phyloP scores from a whole-genome alignment of 2,113 vertebrate genomes.

The Misgurnus anguillicaudatus region DNA sequence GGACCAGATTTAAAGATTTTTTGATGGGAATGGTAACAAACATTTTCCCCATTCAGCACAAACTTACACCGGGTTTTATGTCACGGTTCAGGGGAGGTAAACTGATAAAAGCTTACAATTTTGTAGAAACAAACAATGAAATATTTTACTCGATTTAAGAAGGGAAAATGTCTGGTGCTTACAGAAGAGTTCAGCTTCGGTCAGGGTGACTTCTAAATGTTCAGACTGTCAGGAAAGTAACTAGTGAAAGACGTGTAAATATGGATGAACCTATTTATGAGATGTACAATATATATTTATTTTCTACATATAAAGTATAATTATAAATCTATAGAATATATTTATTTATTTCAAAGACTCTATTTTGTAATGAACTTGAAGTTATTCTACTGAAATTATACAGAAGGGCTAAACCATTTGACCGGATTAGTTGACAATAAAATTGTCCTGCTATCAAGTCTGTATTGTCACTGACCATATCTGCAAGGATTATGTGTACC shows the following conservation, averaged over 20 bases:
- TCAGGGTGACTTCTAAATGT: slow-evolving; percentile 76
- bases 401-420: slow-evolving; percentile 57
- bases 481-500: slow-evolving; percentile 62
- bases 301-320: slow-evolving; percentile 97
- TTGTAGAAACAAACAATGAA: background rate
- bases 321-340: slow-evolving; percentile 99
- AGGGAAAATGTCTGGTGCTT: slow-evolving; percentile 47
- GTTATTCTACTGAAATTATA: slow-evolving; percentile 80
- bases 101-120: background rate
- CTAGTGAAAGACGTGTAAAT: slow-evolving; percentile 89
- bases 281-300: slow-evolving; percentile 99
- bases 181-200: slow-evolving; percentile 59
- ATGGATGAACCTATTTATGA: slow-evolving; percentile 98
- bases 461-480: slow-evolving; percentile 69
- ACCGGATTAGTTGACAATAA: slow-evolving; percentile 84
- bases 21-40: slow-evolving; percentile 23
- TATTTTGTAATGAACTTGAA: slow-evolving; percentile 85
- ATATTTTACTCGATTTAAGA: background rate
- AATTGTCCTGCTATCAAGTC: slow-evolving; percentile 84
- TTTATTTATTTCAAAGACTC: slow-evolving; percentile 99
- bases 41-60: slow-evolving; percentile 54
- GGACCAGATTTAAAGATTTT: slow-evolving; percentile 31
- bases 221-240: slow-evolving; percentile 77
- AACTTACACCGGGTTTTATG: too few species aligned
- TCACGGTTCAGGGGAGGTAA: too few species aligned